Evolutionary conservation across 2,888 invertebrate species (phyloP), one percentile per base, ranked within the genome.

Genomic region (Leptinotarsa juncta): DNA sequence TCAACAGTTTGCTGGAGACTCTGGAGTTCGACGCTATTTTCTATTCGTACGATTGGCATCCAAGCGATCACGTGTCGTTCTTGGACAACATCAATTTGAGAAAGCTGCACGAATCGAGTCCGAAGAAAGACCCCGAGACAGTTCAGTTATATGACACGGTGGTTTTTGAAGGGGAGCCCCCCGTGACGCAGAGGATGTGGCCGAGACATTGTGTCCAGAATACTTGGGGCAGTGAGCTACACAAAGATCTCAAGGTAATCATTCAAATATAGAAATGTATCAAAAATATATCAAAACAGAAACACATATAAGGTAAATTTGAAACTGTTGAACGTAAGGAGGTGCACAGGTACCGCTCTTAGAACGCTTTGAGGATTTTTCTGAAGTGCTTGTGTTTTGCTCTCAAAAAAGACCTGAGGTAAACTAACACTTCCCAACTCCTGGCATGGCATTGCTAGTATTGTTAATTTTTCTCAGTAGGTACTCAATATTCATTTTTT

Each of bases 1-100:
- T 97, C 83, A 98, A 98, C 89, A 91, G 92, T 57, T 89, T 97
- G 48, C 88, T 96, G 85, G 94, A 94, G 71, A 90, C 91, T 0
- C 93, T 96, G 12, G 90, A 92, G 65, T 97, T 97, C 87, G 95
- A 97, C 88, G 91, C 93, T 42, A 93, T 97, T 57, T 95, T 96
- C 88, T 98, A 97, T 89, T 96, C 97, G 0, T 90, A 95, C 82
- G 98, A 99, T 89, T 99, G 98, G 98, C 98, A 98, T 89, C 98
- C 98, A 0, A 92, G 93, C 51, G 94, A 97, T 89, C 97, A 97
- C 88, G 95, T 98, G 49, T 97, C 97, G 4, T 98, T 99, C 88
- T 94, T 97, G 80, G 97, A 98, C 86, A 98, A 98, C 88, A 75
- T 80, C 55, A 91, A 91, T 77, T 89, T 92, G 86, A 88, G 96